These are phyloP conservation scores for Eledone cirrhosa DNA, from an alignment of 2,888 invertebrate species.

Conservation along the genomic window DNA sequence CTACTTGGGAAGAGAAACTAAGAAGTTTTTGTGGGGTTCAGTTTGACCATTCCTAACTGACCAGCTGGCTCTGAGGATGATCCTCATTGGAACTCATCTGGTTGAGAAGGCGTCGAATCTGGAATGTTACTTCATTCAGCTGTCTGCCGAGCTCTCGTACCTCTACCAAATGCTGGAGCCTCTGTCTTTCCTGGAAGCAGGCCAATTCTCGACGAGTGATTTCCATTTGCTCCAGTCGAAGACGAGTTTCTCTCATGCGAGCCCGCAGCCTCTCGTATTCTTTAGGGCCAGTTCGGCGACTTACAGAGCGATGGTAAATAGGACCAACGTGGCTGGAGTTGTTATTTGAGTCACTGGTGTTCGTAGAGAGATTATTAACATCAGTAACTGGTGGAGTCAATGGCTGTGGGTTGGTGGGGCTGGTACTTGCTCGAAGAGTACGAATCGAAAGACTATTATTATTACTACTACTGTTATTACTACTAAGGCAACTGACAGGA, in stretches of 20 bases:
- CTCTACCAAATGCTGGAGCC: conserved; percentile 21
- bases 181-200: conserved; percentile 2
- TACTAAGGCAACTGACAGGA: too few relatives aligned
- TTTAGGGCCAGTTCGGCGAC: background rate
- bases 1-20: background rate
- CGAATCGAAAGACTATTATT: too few relatives aligned
- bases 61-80: background rate
- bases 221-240: conserved; percentile 20
- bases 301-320: background rate
- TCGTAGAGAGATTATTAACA: too few relatives aligned
- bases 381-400: too few relatives aligned
- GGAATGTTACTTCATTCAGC: conserved; percentile 15
- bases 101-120: conserved; percentile 18
- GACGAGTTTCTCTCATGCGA: conserved; percentile 16
- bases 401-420: too few relatives aligned
- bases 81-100: conserved; percentile 14
- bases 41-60: background rate
- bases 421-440: too few relatives aligned
- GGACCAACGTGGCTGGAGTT: background rate
- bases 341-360: too few relatives aligned
- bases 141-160: conserved; percentile 18
- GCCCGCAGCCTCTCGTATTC: conserved; percentile 19
- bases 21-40: background rate
- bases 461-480: too few relatives aligned
- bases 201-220: conserved; percentile 7